phyloP scores from a whole-genome alignment of 2,797 vertebrate species.

The Acipenser transmontanus region DNA sequence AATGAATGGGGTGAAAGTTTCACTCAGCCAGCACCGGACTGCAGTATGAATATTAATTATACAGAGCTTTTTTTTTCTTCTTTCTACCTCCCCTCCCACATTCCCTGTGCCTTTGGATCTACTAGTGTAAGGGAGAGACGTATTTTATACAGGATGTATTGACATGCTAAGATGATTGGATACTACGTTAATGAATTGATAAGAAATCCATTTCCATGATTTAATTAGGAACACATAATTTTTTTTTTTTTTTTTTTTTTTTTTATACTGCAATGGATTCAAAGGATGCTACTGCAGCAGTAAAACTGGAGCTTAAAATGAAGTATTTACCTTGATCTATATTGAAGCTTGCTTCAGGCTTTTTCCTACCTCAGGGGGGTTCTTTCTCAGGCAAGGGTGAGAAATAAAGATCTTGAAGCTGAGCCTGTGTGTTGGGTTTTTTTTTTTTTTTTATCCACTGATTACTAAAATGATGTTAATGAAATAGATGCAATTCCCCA shows the following conservation, averaged over 20 bases:
- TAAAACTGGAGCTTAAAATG: neutral
- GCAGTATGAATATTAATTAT: neutral
- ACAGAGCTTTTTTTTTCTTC: constrained; percentile 20
- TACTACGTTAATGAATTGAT: neutral
- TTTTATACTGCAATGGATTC: neutral
- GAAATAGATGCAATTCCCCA: neutral
- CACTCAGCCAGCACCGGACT: constrained; percentile 4
- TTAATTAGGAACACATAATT: neutral
- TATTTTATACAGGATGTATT: constrained; percentile 1
- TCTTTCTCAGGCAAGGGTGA: neutral
- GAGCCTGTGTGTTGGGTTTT: neutral
- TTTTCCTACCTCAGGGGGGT: too few species aligned
- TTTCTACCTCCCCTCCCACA: constrained; percentile 14
- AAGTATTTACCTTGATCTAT: neutral
- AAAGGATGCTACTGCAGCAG: neutral
- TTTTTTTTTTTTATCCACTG: neutral
- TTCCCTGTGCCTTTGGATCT: neutral
- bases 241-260: neutral
- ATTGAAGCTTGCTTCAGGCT: neutral
- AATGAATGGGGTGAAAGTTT: constrained; percentile 2
- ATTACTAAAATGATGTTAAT: neutral
- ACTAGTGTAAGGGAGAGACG: neutral
- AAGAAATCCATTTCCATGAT: neutral
- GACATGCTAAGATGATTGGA: neutral
- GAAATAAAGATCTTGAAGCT: neutral